phyloP scores from a whole-genome alignment of 2,888 invertebrate genomes.

The Lasius fuliginosus region DNA sequence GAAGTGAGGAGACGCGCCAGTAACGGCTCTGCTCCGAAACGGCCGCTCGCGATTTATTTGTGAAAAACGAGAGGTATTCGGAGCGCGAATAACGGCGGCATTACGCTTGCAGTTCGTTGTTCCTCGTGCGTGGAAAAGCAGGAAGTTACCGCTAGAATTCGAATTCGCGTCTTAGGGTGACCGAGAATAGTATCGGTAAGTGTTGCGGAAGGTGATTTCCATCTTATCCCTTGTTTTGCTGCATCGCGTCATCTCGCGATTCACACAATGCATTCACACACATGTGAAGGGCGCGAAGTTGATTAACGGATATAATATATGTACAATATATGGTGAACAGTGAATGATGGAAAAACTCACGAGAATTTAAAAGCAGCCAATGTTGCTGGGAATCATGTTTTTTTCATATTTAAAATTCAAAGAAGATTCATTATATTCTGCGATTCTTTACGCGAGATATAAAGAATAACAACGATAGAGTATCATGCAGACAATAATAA shows the following conservation, averaged over 20 bases:
- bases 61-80: constrained; percentile 43
- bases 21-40: background rate
- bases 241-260: constrained; percentile 7
- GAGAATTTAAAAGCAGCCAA: constrained; percentile 32
- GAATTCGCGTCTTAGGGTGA: constrained; percentile 50
- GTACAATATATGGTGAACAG: background rate
- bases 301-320: background rate
- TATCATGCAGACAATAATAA: background rate
- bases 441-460: background rate
- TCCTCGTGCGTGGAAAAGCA: constrained; percentile 67
- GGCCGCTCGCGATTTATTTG: background rate
- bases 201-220: constrained; percentile 5
- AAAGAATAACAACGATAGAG: background rate
- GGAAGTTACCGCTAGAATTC: constrained; percentile 71
- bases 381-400: constrained; percentile 4
- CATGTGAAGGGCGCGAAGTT: constrained; percentile 18
- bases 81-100: constrained; percentile 61
- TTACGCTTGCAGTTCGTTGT: constrained; percentile 57
- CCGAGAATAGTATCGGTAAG: constrained; percentile 37
- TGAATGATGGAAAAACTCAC: background rate
- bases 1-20: background rate
- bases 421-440: background rate
- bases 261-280: constrained; percentile 7
- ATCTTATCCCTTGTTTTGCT: background rate
- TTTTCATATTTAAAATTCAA: background rate